A percentile compares a stretch with the other conserved stretches of the same genome.
These are phyloP conservation scores for Passerculus sandwichensis DNA, from an alignment of 2,797 vertebrate genomes.

Conservation along the genomic window DNA sequence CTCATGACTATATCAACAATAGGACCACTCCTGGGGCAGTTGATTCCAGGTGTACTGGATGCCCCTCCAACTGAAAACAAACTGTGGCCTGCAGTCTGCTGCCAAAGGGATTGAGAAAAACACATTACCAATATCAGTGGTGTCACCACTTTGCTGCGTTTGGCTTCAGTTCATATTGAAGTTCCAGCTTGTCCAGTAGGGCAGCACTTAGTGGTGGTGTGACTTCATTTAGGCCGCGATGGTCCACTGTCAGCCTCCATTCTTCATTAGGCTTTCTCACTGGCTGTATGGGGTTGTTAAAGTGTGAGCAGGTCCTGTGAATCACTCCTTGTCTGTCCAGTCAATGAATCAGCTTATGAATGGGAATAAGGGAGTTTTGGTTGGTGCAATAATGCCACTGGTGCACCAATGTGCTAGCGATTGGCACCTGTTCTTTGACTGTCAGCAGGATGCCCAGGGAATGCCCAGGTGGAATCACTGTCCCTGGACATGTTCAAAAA, in stretches of 20 bases:
- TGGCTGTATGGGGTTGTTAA: not conserved
- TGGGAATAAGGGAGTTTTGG: not conserved
- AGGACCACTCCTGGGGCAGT: too few relatives aligned
- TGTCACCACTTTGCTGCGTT: not conserved
- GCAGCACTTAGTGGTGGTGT: too few relatives aligned
- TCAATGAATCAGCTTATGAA: not conserved
- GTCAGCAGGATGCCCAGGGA: not conserved
- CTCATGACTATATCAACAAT: too few relatives aligned
- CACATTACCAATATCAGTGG: not conserved
- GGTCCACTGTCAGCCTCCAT: not conserved
- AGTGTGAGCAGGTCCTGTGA: not conserved
- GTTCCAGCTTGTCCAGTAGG: not conserved
- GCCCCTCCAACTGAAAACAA: too few relatives aligned
- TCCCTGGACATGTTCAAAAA: not conserved
- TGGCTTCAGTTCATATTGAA: not conserved
- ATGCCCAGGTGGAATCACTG: not conserved
- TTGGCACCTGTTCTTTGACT: not conserved
- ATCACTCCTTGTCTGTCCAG: not conserved
- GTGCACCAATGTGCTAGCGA: not conserved
- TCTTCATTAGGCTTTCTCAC: not conserved
- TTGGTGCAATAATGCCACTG: not conserved
- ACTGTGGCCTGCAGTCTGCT: too few relatives aligned
- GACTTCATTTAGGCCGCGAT: too few relatives aligned
- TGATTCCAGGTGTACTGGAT: too few relatives aligned
- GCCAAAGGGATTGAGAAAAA: not conserved